These are phyloP conservation scores for Aptenodytes forsteri DNA, from an alignment of 2,113 vertebrate species.

Conservation along the genomic window DNA sequence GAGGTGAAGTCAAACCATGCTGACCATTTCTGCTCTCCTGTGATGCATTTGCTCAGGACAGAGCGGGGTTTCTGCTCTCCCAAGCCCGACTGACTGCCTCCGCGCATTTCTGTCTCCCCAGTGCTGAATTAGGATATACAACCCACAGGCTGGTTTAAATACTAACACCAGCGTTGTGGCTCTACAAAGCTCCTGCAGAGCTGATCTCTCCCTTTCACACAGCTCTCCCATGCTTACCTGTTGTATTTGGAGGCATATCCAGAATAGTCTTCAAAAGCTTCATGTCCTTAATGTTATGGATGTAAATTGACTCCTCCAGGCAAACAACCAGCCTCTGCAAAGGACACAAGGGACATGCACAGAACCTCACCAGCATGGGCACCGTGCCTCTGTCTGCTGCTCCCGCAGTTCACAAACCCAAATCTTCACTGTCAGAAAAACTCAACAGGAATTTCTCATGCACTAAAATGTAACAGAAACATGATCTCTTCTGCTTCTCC, in stretches of 20 bases:
- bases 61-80: neutral
- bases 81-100: neutral
- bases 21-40: neutral
- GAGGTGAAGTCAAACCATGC: neutral
- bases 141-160: neutral
- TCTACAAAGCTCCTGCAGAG: neutral
- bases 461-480: neutral
- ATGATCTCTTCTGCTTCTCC: neutral
- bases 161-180: neutral
- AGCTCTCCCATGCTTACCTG: constrained; percentile 71
- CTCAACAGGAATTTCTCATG: neutral
- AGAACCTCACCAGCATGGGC: neutral
- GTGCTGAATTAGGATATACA: neutral
- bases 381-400: neutral
- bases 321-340: constrained; percentile 89
- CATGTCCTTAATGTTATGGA: constrained; percentile 97
- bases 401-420: neutral
- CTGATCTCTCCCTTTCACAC: neutral
- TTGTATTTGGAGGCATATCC: constrained; percentile 86
- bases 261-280: constrained; percentile 92
- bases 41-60: neutral
- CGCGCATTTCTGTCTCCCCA: neutral
- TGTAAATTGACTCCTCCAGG: constrained; percentile 90
- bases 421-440: neutral
- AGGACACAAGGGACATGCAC: constrained; percentile 41